phyloP scores from a whole-genome alignment of 2,113 vertebrate species.

The Smithornis capensis region DNA sequence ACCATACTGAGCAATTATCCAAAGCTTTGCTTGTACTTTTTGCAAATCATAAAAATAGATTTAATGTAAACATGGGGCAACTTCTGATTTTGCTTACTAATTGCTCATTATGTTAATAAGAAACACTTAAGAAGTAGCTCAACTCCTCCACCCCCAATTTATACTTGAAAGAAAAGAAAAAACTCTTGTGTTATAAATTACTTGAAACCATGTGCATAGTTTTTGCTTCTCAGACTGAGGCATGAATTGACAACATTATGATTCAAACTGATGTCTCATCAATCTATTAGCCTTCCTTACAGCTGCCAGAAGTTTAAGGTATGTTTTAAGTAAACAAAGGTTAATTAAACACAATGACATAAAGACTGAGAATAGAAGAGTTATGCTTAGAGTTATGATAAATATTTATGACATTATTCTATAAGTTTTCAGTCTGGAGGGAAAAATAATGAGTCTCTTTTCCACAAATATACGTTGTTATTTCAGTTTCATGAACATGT shows the following conservation, averaged over 20 bases:
- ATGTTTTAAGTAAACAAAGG: background rate
- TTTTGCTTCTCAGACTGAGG: background rate
- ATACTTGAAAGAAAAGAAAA: background rate
- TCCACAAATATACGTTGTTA: background rate
- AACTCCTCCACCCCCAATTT: background rate
- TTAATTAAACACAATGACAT: background rate
- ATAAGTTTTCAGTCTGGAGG: background rate
- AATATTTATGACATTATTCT: background rate
- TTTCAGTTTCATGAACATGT: background rate
- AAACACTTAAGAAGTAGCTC: background rate
- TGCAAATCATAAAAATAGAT: constrained; percentile 35
- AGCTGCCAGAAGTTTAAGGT: background rate
- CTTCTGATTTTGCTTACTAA: constrained; percentile 13
- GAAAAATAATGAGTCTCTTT: background rate
- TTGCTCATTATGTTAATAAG: background rate
- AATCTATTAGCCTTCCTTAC: background rate
- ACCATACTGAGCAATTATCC: constrained; percentile 16
- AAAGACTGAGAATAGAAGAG: background rate
- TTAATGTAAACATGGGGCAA: constrained; percentile 3
- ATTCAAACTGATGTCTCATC: background rate
- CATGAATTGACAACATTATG: background rate
- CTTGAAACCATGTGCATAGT: background rate
- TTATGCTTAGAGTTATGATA: background rate
- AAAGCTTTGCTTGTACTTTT: constrained; percentile 40
- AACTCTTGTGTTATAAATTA: background rate